phyloP scores from a whole-genome alignment of 1,140 invertebrate genomes.

The Drosophila novamexicana region DNA sequence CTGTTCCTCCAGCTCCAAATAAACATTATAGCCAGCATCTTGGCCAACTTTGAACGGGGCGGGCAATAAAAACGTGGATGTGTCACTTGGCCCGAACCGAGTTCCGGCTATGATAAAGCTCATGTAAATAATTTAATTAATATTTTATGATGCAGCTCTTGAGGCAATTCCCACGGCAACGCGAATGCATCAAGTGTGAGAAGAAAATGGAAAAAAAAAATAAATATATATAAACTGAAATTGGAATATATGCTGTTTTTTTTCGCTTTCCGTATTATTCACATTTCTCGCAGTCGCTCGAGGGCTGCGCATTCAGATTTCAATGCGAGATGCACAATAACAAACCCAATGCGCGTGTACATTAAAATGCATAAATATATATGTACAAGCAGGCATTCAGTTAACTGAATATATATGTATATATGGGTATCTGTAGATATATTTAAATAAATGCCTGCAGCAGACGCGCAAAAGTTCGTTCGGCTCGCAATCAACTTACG shows the following conservation, averaged over 20 bases:
- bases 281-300: constrained; percentile 30
- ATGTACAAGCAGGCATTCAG: constrained; percentile 6
- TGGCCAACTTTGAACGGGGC: constrained; percentile 29
- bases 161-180: constrained; percentile 19
- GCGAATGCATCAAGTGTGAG: constrained; percentile 23
- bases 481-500: constrained; percentile 64
- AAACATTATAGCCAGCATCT: constrained; percentile 11
- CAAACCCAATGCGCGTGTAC: constrained; percentile 36
- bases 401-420: background rate
- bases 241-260: background rate
- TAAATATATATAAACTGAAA: constrained; percentile 28
- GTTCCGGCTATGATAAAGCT: constrained; percentile 11
- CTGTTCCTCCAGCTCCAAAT: background rate
- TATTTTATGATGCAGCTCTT: constrained; percentile 61
- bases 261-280: constrained; percentile 48
- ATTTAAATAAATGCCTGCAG: constrained; percentile 43
- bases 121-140: constrained; percentile 79
- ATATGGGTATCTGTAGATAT: background rate
- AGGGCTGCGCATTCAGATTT: constrained; percentile 29
- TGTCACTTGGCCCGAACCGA: constrained; percentile 21
- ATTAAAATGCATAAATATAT: constrained; percentile 15
- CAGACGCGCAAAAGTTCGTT: constrained; percentile 59
- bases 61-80: constrained; percentile 41
- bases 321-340: constrained; percentile 38
- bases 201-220: background rate